These are phyloP conservation scores for Linnaemya tessellans DNA, from an alignment of 2,888 invertebrate genomes.

Conservation along the genomic window DNA sequence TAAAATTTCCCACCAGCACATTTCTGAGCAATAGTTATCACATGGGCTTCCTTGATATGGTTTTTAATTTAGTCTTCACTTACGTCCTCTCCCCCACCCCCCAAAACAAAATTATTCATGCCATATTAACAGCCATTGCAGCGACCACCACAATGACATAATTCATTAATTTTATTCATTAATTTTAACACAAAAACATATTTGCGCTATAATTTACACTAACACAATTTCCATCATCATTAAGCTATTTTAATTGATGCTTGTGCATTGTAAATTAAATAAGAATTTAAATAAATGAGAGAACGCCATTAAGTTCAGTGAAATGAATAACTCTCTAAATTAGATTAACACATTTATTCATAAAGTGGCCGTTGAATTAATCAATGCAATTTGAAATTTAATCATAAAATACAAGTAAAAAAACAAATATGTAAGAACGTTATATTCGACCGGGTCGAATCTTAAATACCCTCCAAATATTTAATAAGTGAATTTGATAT, in stretches of 20 bases:
- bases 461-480: no score
- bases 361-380: constrained; percentile 17
- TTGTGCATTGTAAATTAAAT: not conserved
- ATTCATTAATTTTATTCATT: constrained; percentile 26
- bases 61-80: not conserved
- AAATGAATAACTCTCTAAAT: constrained; percentile 19
- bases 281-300: not conserved
- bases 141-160: not conserved
- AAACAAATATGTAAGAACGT: not conserved
- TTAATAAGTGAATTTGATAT: no score
- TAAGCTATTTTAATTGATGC: not conserved
- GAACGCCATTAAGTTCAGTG: constrained; percentile 15
- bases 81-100: not conserved
- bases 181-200: not conserved
- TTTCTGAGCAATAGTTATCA: not conserved
- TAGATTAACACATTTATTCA: constrained; percentile 29
- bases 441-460: no score
- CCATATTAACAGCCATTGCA: not conserved
- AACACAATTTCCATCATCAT: not conserved
- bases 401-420: not conserved
- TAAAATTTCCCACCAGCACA: not conserved
- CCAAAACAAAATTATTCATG: not conserved
- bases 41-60: not conserved
- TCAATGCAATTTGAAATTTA: not conserved
- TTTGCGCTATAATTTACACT: not conserved